Conservation (phyloP, 2,888 invertebrate species). For the Anaspis maculata region DNA sequence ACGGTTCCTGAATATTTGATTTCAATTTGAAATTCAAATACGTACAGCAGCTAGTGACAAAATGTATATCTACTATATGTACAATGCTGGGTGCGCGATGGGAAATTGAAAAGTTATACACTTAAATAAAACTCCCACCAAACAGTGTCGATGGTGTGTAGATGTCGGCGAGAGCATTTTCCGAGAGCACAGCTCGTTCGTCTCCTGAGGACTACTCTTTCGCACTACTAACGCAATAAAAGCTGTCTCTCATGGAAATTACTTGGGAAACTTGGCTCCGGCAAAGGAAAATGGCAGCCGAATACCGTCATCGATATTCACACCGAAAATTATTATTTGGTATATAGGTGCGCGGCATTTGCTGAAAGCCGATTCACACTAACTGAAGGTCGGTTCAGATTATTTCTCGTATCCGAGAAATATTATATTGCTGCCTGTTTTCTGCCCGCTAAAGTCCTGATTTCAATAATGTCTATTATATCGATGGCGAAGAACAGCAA, state of each 20-base stretch:
- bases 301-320: no score
- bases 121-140: constrained; percentile 33
- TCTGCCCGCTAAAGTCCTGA: no score
- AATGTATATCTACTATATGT: constrained; percentile 26
- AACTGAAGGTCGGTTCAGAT: no score
- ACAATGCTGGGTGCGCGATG: constrained; percentile 28
- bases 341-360: no score
- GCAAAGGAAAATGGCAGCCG: neutral
- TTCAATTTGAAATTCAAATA: constrained; percentile 40
- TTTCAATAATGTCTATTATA: no score
- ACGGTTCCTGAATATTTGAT: constrained; percentile 39
- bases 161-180: constrained; percentile 24
- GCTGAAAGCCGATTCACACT: no score
- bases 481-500: no score
- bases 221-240: constrained; percentile 32
- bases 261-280: constrained; percentile 23
- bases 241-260: constrained; percentile 33
- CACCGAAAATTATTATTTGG: no score
- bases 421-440: no score
- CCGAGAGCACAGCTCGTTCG: constrained; percentile 24
- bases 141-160: constrained; percentile 16
- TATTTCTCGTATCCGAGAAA: no score
- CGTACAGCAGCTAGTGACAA: constrained; percentile 25
- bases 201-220: no score
- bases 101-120: constrained; percentile 39